Percentiles rank a stretch among this genome's conserved stretches.
Conservation (phyloP, 2,113 vertebrate genomes). For the Chinchilla lanigera region DNA sequence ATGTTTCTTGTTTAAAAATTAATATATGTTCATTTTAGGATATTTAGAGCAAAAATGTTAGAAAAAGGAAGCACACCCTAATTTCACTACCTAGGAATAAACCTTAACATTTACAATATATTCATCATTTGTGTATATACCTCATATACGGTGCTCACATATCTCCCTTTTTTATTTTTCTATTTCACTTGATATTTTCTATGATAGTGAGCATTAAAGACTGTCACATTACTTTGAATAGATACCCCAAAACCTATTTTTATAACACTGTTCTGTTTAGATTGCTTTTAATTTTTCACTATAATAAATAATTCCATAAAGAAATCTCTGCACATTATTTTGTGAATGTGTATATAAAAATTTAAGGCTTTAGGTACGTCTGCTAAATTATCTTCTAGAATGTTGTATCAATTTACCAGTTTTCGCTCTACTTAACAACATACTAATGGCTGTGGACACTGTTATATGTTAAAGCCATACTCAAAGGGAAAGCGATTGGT, state of each 20-base stretch:
- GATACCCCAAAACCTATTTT: neutral
- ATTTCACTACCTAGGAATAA: neutral
- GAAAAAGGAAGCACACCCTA: neutral
- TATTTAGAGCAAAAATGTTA: neutral
- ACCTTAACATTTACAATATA: neutral
- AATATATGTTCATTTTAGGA: neutral
- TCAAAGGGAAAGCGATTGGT: neutral
- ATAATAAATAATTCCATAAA: neutral
- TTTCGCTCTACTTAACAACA: neutral
- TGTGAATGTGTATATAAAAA: neutral
- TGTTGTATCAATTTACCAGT: neutral
- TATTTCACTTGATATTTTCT: neutral
- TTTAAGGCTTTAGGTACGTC: neutral
- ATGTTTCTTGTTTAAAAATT: neutral
- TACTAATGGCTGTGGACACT: neutral
- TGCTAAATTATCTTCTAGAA: conserved; percentile 15
- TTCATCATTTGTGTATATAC: neutral
- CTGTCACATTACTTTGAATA: neutral
- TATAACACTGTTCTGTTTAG: neutral
- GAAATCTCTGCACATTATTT: neutral
- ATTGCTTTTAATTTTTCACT: neutral
- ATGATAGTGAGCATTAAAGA: neutral
- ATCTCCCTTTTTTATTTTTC: neutral
- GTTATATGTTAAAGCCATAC: neutral
- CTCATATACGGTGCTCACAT: neutral